Evolutionary conservation across 2,797 vertebrate genomes (phyloP), one percentile per base, ranked within the genome.

Genomic region (Peromyscus nudipes): DNA sequence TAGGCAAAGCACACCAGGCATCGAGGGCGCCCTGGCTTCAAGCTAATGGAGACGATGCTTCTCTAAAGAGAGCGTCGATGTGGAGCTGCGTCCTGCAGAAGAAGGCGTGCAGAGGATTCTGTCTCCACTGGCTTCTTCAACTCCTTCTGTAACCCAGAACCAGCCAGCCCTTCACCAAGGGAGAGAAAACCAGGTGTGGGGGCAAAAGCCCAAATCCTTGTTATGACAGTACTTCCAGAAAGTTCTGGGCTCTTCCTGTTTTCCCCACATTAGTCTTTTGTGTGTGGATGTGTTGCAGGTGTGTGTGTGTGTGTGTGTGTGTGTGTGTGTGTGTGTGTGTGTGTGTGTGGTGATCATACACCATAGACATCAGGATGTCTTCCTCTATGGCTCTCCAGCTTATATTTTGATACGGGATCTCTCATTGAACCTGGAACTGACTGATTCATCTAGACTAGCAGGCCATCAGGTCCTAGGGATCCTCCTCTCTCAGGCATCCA

Each of bases 11-110:
- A 97, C 98, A 98, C 96, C 95, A 96, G 98, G 98, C 98, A 98
- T 98, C 98, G 84, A 83, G 98, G 98, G 98, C 98, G 98, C 98
- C 98, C 98, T 98, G 98, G 93, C 97, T 98, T 98, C 96, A 87
- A 97, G 98, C 98, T 99, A 99, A 99, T 99, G 99, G 98, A 99
- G 98, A 98, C 97, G 73, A 92, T 91, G 88, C 67, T 92, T 94
- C 98, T 98, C 98, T 98, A 97, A 98, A 0, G 90, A 99, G 98
- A 97, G 97, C 98, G 98, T 98, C 98, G 84, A 98, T 99, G 98
- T 97, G 97, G 98, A 99, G 98, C 98, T 98, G 98, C 98, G 98
- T 98, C 98, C 96, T 98, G 96, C 91, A 97, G 98, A 97, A 98
- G 98, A 99, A 4, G 12, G 98, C 98, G 98, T 97, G 98, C 98